Conservation (phyloP, 2,888 invertebrate species). For the Microchrysa polita region DNA sequence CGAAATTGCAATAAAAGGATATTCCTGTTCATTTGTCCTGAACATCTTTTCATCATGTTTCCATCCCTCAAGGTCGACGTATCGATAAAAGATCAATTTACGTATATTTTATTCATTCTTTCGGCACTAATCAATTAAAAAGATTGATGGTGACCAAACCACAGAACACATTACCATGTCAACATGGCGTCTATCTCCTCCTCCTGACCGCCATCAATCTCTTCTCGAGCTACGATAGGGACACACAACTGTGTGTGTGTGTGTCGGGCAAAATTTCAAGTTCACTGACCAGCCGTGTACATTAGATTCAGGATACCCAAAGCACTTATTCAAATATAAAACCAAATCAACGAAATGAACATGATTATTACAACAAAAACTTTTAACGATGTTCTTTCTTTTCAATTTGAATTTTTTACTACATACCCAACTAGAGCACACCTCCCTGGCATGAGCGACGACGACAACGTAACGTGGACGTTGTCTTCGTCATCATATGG, state of each 20-base stretch:
- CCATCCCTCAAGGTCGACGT: too few species aligned
- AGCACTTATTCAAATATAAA: neutral
- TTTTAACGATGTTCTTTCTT: slow-evolving; percentile 33
- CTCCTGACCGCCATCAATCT: neutral
- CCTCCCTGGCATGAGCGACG: too few species aligned
- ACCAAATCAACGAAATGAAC: neutral
- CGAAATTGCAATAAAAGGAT: too few species aligned
- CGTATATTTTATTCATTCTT: neutral
- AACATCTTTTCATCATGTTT: too few species aligned
- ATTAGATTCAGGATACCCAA: neutral
- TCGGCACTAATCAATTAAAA: slow-evolving; percentile 21
- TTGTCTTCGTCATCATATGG: neutral
- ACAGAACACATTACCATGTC: neutral
- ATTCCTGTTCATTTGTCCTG: too few species aligned
- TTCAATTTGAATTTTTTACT: neutral
- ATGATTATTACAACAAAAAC: slow-evolving; percentile 4
- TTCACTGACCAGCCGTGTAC: too few species aligned
- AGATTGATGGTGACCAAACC: slow-evolving; percentile 16
- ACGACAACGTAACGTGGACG: too few species aligned
- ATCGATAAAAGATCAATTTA: too few species aligned
- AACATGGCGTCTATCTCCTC: neutral
- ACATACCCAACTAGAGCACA: neutral
- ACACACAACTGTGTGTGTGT: neutral
- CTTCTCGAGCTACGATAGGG: neutral
- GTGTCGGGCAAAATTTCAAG: too few species aligned